Percentiles rank a stretch among this genome's conserved stretches.
Evolutionary conservation across 2,113 vertebrate genomes (phyloP).

Genomic region (Mustela lutreola): DNA sequence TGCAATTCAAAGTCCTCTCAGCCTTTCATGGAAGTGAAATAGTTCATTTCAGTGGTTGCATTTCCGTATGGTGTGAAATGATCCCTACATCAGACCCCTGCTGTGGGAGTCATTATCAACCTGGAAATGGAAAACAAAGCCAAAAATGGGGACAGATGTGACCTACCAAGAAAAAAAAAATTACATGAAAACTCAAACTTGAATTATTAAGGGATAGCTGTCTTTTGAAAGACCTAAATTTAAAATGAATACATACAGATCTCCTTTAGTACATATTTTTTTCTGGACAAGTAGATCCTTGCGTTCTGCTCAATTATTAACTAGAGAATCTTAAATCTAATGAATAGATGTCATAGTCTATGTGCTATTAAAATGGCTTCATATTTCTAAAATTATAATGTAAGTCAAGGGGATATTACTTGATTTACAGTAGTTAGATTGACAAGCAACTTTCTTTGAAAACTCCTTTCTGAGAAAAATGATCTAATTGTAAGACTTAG

Average conservation of each 20-base stretch:
- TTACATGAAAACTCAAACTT: neutral
- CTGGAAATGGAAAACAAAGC: neutral
- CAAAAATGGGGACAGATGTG: neutral
- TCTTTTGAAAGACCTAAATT: neutral
- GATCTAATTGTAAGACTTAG: neutral
- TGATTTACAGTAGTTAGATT: neutral
- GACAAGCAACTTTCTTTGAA: neutral
- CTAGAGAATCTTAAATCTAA: neutral
- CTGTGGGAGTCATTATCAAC: neutral
- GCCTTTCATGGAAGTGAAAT: neutral
- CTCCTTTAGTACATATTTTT: neutral
- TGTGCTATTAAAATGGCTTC: neutral
- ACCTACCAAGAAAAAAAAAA: neutral
- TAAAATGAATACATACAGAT: neutral
- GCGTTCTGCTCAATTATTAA: neutral
- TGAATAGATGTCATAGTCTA: neutral
- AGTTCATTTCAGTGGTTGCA: neutral
- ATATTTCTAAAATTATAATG: neutral
- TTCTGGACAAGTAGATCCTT: neutral
- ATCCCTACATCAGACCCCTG: neutral
- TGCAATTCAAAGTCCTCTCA: neutral
- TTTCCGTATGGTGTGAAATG: constrained; percentile 10
- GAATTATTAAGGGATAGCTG: neutral
- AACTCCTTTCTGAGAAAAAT: neutral
- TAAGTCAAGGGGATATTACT: neutral